Evolutionary conservation across 2,113 vertebrate species (phyloP).

Genomic region (Corythornis vintsioides): DNA sequence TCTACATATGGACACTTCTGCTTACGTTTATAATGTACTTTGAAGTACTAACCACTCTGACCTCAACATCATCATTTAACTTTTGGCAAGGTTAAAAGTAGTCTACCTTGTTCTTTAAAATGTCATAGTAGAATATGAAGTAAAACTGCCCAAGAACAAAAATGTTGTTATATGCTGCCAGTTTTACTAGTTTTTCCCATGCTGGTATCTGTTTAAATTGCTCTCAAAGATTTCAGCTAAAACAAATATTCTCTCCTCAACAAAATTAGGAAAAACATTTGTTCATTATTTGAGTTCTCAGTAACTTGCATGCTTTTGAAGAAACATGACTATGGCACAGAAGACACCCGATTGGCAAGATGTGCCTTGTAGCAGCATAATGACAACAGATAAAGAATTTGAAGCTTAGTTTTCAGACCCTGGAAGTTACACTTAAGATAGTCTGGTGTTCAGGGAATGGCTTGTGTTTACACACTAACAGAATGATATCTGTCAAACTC

Average conservation of each 20-base stretch:
- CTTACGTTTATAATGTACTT: neutral
- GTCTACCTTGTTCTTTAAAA: neutral
- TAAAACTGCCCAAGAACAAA: neutral
- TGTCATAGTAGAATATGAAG: no score
- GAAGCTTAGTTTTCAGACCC: neutral
- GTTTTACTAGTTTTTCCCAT: neutral
- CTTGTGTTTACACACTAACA: neutral
- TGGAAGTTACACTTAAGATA: neutral
- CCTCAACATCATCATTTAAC: rapidly evolving
- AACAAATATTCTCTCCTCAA: neutral
- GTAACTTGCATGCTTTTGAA: neutral
- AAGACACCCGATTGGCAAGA: neutral
- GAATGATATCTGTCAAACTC: neutral
- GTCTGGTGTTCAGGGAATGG: neutral
- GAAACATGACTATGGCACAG: neutral
- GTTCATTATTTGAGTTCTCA: neutral
- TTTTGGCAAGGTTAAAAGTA: neutral
- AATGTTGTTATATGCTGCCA: neutral
- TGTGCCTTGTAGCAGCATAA: neutral
- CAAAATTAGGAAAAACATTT: neutral
- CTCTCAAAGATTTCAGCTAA: neutral
- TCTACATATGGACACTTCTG: rapidly evolving
- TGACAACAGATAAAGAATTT: neutral
- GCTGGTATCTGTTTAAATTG: neutral
- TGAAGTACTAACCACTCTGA: neutral